Evolutionary conservation across 2,797 vertebrate species (phyloP).

Genomic region (Cuniculus paca): DNA sequence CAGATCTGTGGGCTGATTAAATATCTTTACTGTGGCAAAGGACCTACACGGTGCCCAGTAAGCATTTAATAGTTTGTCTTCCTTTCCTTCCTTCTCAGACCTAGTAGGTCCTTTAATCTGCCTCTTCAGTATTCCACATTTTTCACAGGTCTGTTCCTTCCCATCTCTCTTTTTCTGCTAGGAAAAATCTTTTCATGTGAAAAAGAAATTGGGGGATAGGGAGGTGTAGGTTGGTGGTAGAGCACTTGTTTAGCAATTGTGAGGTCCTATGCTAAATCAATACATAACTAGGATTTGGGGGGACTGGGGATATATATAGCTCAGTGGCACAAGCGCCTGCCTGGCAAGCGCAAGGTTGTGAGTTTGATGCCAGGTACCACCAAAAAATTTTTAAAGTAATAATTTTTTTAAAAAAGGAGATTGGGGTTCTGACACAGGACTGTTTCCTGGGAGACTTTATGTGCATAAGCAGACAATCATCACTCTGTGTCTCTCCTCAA

Average conservation of each 20-base stretch:
- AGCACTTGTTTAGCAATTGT: not conserved
- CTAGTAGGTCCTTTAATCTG: not conserved
- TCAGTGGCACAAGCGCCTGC: too few relatives aligned
- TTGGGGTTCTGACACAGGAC: not conserved
- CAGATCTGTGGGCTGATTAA: not conserved
- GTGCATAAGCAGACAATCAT: not conserved
- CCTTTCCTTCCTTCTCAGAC: not conserved
- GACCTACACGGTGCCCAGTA: not conserved
- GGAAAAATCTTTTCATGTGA: not conserved
- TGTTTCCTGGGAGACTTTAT: not conserved
- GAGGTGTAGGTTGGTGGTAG: not conserved
- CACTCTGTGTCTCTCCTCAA: not conserved
- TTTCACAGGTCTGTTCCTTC: not conserved
- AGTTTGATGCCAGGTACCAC: too few relatives aligned
- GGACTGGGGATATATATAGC: too few relatives aligned
- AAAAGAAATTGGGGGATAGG: not conserved
- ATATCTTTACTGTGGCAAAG: not conserved
- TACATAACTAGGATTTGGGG: not conserved
- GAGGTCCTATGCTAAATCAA: not conserved
- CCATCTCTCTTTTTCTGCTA: not conserved
- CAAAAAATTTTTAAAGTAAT: too few relatives aligned
- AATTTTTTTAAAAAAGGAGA: not conserved
- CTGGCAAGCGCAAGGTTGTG: too few relatives aligned
- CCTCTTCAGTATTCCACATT: not conserved
- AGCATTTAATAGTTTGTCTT: not conserved